Evolutionary conservation across 2,797 vertebrate genomes (phyloP), one percentile per base, ranked within the genome.

Genomic region (Xerus rutilus): DNA sequence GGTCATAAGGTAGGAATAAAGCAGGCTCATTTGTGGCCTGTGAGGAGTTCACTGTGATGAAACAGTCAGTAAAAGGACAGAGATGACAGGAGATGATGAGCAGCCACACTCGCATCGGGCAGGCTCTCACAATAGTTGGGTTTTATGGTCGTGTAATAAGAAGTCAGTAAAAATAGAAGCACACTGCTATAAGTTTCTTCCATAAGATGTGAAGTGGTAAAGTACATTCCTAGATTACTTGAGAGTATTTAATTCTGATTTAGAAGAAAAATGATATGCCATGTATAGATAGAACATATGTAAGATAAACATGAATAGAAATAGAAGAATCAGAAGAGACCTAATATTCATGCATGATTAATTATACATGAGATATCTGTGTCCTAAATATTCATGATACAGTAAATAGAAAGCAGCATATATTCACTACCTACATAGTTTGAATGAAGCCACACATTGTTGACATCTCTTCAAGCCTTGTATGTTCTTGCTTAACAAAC

Each of bases 1-100:
- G 65, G 78, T 52, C 14, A 54, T 74, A 28, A 14, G 35, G 20
- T 30, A 30, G 21, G 9, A 78, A 81, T 59, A 76, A 49, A 45
- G 30, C 0, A 52, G 35, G 6, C 2, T 30, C 14, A 15, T 0
- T 0, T 15, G 12, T 72, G 5, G 25, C 13, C 57, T 39, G n/a
- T 20, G 28, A 47, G 67, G 18, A 47, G 62, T 23, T 57, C 32
- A 2, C 0, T 21, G 2, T 1, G 10, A 4, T 21, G 18, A 67
- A 25, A 18, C 30, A 45, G 18, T 25, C 20, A n/a, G 45, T 25
- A 47, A 25, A 64, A 45, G 17, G 32, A n/a, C 4, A 43, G 7
- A 4, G 0, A 12, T 0, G 69, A 47, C 25, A 2, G 0, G 43
- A 54, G 30, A 9, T 14, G 20, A 20, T 35, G 64, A 52, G 45